Base-by-base conservation (phyloP, 2,888 invertebrate species). In the Eupithecia centaureata region DNA sequence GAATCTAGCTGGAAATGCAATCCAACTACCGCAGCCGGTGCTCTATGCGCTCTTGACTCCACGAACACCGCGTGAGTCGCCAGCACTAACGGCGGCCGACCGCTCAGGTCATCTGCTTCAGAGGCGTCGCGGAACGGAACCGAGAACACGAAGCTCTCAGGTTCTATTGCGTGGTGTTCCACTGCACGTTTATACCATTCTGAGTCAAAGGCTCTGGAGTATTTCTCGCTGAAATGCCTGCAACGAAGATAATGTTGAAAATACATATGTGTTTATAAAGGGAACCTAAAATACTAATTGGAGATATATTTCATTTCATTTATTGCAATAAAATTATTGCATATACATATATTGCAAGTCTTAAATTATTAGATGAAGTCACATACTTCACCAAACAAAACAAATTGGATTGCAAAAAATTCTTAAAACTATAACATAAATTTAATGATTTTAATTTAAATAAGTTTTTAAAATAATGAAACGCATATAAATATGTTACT, bases 31-130 rank as follows among this genome's bases (percentile, higher is more conserved):
- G 97, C 98, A 0, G 97, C 98, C 0, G 98, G 97, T 0, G 98
- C 97, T 77, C 96, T 94, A 80, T 97, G 96, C 0, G 97, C 96
- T 74, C 96, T 95, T 70, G 95, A 95, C 81, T 97, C 97, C 27
- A 97, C 95, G 83, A 97, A 98, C 59, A 98, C 96, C 0, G 98
- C 98, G 86, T 98, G 97, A 0, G 97, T 97, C n/a, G 97, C 98
- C 38, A 97, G 96, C 2, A 98, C 97, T 63, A 97, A 83, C 2
- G 97, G 96, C 0, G 90, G 85, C 22, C 87, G 81, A 0, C 87
- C 88, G 58, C 82, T 79, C 91, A 96, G 91, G 63, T 96, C 95
- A 79, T 96, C 96, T 0, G 84, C 85, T 68, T 91, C 92, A 0
- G 88, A 82, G 0, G 87, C 89, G 61, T 96, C 95, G 78, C 97